Evolutionary conservation across 2,888 invertebrate species (phyloP).

Genomic region (Iphiclides podalirius): DNA sequence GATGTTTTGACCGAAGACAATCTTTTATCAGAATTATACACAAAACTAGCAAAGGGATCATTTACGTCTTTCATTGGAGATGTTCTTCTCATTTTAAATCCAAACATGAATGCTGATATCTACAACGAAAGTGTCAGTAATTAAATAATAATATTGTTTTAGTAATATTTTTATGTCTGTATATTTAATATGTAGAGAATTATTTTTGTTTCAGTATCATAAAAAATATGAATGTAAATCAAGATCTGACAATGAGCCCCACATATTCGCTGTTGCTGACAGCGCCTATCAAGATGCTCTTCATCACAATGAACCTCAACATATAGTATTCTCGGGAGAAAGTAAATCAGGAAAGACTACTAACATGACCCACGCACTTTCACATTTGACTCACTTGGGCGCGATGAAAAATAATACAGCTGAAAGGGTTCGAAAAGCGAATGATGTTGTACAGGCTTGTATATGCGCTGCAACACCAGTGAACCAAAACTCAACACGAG

Average conservation of each 20-base stretch:
- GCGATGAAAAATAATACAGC: constrained; percentile 84
- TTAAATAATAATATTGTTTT: constrained; percentile 1
- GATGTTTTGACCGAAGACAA: constrained; percentile 86
- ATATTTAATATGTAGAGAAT: not conserved
- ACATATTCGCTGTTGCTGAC: constrained; percentile 93
- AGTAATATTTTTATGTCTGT: not conserved
- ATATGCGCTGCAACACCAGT: constrained; percentile 92
- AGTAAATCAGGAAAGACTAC: constrained; percentile 95
- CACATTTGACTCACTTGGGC: constrained; percentile 91
- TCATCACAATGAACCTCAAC: constrained; percentile 92
- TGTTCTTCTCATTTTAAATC: constrained; percentile 87
- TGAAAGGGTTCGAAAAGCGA: constrained; percentile 83
- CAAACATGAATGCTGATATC: constrained; percentile 86
- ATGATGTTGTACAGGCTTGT: constrained; percentile 87
- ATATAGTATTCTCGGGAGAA: constrained; percentile 93
- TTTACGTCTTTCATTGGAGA: constrained; percentile 91
- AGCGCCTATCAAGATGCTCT: constrained; percentile 94
- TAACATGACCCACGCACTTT: constrained; percentile 87
- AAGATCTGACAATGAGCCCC: constrained; percentile 93
- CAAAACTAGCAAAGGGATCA: constrained; percentile 83
- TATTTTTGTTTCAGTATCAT: constrained; percentile 82
- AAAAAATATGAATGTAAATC: constrained; percentile 90
- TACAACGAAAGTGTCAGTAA: constrained; percentile 84
- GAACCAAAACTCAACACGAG: constrained; percentile 92
- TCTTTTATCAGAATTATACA: constrained; percentile 84